A percentile compares a stretch with the other conserved stretches of the same genome.
Conservation (phyloP, 2,888 invertebrate genomes). For the Tinea pellionella region DNA sequence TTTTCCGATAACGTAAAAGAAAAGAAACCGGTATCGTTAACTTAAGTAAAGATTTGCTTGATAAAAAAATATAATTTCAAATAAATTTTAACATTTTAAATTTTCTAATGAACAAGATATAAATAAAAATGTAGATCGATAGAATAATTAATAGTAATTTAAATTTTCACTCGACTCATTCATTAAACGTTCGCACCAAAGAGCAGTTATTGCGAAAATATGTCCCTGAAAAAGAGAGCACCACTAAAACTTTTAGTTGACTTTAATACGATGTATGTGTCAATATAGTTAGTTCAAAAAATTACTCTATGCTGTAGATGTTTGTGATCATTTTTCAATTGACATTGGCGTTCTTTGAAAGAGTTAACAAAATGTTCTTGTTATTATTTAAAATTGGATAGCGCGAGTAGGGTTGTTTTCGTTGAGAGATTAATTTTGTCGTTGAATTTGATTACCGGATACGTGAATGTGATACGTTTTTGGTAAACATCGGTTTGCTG, state of each 20-base stretch:
- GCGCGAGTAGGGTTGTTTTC: slow-evolving; percentile 27
- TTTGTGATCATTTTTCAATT: neutral
- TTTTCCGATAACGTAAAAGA: slow-evolving; percentile 36
- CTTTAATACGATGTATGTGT: neutral
- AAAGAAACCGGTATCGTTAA: slow-evolving; percentile 34
- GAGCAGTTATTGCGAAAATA: neutral
- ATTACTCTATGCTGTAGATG: neutral
- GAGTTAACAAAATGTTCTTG: slow-evolving; percentile 22
- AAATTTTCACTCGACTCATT: neutral
- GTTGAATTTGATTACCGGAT: slow-evolving; percentile 33
- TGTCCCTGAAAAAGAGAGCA: neutral
- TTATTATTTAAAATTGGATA: slow-evolving; percentile 53
- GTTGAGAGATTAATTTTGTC: slow-evolving; percentile 42
- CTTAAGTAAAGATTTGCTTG: slow-evolving; percentile 21
- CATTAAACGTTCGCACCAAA: neutral
- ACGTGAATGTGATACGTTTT: slow-evolving; percentile 11
- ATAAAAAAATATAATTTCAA: too few relatives aligned
- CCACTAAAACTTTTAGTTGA: neutral
- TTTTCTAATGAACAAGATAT: neutral
- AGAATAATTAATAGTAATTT: neutral
- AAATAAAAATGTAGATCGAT: neutral
- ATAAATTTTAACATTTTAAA: too few relatives aligned
- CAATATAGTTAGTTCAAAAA: neutral
- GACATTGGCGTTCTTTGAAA: neutral
- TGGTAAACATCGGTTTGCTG: slow-evolving; percentile 7